phyloP scores from a whole-genome alignment of 2,113 vertebrate genomes.

The Vicugna pacos region DNA sequence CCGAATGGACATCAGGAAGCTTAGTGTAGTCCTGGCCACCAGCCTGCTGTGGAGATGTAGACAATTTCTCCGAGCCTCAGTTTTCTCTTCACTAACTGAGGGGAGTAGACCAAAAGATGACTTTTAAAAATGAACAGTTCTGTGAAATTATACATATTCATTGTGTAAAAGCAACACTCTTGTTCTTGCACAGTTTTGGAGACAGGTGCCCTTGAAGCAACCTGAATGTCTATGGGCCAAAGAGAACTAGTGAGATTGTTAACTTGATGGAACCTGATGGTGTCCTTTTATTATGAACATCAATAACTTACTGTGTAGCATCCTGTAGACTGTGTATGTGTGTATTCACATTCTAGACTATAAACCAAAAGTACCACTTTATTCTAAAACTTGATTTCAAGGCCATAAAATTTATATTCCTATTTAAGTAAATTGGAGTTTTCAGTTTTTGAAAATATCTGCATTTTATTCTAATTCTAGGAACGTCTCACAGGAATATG shows the following conservation, averaged over 20 bases:
- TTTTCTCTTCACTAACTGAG: background rate
- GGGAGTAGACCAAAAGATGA: background rate
- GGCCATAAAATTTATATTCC: background rate
- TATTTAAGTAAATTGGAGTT: background rate
- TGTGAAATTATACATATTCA: background rate
- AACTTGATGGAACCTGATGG: background rate
- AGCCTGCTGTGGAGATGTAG: background rate
- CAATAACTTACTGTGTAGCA: background rate
- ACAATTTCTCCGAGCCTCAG: background rate
- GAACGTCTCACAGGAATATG: background rate
- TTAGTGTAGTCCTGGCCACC: background rate
- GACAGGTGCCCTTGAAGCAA: background rate
- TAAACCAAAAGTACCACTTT: background rate
- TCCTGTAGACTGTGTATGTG: background rate
- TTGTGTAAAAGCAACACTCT: background rate
- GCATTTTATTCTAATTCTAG: background rate
- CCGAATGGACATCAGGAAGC: background rate
- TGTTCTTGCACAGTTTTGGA: background rate
- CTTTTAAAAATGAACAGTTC: background rate
- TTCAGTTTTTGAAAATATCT: constrained; percentile 5
- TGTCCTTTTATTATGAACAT: background rate
- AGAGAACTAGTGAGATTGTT: background rate
- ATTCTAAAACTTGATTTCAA: background rate
- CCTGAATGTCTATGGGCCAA: background rate
- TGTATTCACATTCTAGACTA: background rate